Percentiles rank a stretch among this genome's conserved stretches.
phyloP scores from a whole-genome alignment of 1,140 invertebrate species.

The Anastrepha ludens region DNA sequence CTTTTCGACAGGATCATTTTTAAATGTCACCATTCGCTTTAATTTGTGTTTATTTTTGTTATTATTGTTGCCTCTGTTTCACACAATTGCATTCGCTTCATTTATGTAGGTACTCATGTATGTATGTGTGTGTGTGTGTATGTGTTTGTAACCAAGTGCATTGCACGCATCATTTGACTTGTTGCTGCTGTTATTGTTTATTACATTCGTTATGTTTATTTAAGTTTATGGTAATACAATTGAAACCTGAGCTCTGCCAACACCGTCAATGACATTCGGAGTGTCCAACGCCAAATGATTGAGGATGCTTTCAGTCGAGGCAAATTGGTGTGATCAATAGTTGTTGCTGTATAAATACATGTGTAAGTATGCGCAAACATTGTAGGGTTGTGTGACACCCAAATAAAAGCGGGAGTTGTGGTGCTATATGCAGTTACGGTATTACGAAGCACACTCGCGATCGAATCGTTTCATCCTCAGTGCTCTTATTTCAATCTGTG shows the following conservation, averaged over 20 bases:
- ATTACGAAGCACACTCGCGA: no score
- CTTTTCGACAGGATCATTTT: constrained; percentile 42
- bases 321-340: background rate
- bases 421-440: no score
- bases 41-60: constrained; percentile 14
- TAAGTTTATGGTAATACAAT: constrained; percentile 28
- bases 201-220: constrained; percentile 35
- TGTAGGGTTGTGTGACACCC: no score
- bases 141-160: background rate
- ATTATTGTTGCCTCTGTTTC: background rate
- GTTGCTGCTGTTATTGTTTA: background rate
- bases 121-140: background rate
- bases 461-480: no score
- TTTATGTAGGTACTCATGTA: background rate
- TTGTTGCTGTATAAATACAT: background rate
- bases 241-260: constrained; percentile 38
- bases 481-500: no score
- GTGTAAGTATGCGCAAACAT: no score
- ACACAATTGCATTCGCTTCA: background rate
- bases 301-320: background rate
- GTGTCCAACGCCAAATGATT: constrained; percentile 19
- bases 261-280: constrained; percentile 25
- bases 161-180: background rate
- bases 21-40: constrained; percentile 28
- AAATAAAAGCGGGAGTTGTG: no score